phyloP scores from a whole-genome alignment of 2,797 vertebrate species.

The Diceros bicornis region DNA sequence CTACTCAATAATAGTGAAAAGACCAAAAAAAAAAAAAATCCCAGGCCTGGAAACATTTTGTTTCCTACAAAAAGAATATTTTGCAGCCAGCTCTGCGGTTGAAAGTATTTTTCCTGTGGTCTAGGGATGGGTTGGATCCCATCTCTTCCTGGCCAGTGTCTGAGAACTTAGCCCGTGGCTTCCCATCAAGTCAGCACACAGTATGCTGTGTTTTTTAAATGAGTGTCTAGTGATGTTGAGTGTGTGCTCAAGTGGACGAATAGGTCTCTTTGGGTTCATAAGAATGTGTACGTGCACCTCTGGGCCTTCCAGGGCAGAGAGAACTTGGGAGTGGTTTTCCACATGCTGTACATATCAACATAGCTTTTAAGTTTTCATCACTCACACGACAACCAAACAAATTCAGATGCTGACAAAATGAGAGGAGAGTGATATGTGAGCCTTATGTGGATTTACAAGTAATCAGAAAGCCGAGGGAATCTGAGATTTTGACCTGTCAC shows the following conservation, averaged over 20 bases:
- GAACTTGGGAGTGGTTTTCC: conserved; percentile 76
- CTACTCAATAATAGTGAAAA: conserved; percentile 82
- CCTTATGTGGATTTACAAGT: conserved; percentile 76
- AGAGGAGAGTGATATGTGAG: conserved; percentile 69
- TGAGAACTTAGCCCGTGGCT: conserved; percentile 81
- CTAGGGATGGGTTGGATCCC: conserved; percentile 82
- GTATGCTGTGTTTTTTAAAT: conserved; percentile 64
- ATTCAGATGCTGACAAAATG: conserved; percentile 72
- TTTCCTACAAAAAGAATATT: conserved; percentile 86
- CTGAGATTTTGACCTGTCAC: conserved; percentile 72
- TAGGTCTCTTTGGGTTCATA: conserved; percentile 46
- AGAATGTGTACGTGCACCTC: conserved; percentile 34
- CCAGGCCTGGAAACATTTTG: conserved; percentile 84
- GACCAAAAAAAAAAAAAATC: conserved; percentile 56
- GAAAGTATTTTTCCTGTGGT: conserved; percentile 87
- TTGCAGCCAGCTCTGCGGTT: conserved; percentile 84
- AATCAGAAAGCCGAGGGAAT: conserved; percentile 73
- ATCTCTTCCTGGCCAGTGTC: conserved; percentile 79
- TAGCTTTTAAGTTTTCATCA: conserved; percentile 80
- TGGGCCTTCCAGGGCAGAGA: conserved; percentile 34
- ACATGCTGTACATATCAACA: conserved; percentile 79
- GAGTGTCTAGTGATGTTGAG: conserved; percentile 53
- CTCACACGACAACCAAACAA: conserved; percentile 75
- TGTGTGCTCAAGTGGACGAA: background rate
- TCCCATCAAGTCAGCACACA: conserved; percentile 80